A percentile compares a stretch with the other conserved stretches of the same genome.
These are phyloP conservation scores for Drosophila kuntzei DNA, from an alignment of 2,888 invertebrate species.

Conservation along the genomic window DNA sequence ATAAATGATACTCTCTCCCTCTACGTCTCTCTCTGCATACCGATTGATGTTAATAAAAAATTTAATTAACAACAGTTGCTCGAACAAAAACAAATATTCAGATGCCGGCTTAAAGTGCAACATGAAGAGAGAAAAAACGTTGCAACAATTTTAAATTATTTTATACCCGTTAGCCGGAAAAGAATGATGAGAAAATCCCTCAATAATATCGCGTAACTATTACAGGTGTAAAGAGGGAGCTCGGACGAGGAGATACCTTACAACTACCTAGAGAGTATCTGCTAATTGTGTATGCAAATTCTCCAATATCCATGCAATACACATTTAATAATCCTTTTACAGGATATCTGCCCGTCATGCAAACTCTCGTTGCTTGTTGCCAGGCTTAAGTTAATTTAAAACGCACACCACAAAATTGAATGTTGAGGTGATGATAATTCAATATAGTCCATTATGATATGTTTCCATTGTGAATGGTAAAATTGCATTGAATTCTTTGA, in stretches of 20 bases:
- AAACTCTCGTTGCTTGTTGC: background rate
- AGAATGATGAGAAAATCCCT: background rate
- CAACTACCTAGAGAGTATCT: background rate
- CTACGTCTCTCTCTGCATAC: background rate
- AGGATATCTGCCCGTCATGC: background rate
- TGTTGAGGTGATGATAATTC: background rate
- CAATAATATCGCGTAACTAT: background rate
- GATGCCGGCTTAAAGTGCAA: constrained; percentile 36
- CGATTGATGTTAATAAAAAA: constrained; percentile 54
- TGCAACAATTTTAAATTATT: constrained; percentile 15
- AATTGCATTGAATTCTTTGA: background rate
- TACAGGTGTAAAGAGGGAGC: background rate
- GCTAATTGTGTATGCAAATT: background rate
- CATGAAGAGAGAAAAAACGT: constrained; percentile 14
- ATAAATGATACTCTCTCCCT: constrained; percentile 52
- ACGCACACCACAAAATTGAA: constrained; percentile 3
- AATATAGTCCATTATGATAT: constrained; percentile 12
- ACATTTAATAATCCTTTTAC: too few species aligned
- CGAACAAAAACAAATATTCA: constrained; percentile 28
- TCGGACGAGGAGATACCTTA: background rate
- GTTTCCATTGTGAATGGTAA: background rate
- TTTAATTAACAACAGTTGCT: constrained; percentile 66
- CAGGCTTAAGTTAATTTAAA: constrained; percentile 4
- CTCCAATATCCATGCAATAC: background rate
- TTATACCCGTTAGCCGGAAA: constrained; percentile 4